phyloP scores from a whole-genome alignment of 2,797 vertebrate species.

The Helostoma temminkii region DNA sequence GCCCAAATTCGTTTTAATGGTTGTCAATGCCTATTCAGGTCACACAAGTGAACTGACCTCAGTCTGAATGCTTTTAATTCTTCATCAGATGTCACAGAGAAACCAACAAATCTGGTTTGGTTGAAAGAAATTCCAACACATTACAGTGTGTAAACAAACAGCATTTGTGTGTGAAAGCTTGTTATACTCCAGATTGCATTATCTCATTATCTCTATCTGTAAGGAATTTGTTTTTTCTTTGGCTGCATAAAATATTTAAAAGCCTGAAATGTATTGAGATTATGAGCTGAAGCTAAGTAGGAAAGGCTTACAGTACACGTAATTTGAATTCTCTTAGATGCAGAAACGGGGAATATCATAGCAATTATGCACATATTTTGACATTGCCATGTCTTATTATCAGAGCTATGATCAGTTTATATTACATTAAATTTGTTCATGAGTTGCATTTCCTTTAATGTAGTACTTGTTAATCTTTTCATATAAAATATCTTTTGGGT shows the following conservation, averaged over 20 bases:
- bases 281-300: constrained; percentile 43
- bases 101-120: constrained; percentile 58
- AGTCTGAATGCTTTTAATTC: constrained; percentile 71
- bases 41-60: constrained; percentile 66
- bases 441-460: constrained; percentile 15
- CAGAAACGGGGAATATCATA: constrained; percentile 48
- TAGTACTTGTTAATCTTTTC: neutral
- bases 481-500: neutral
- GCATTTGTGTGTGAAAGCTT: constrained; percentile 58
- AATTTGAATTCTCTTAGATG: constrained; percentile 50
- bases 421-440: constrained; percentile 33
- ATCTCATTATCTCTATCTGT: constrained; percentile 57
- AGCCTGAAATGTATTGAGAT: constrained; percentile 54
- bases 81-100: constrained; percentile 64
- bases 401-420: constrained; percentile 38
- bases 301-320: constrained; percentile 43
- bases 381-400: constrained; percentile 38
- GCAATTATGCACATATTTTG: constrained; percentile 61
- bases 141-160: constrained; percentile 57
- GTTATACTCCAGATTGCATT: constrained; percentile 43
- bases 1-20: constrained; percentile 67
- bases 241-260: constrained; percentile 61
- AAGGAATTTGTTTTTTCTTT: constrained; percentile 39
- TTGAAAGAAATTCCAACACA: constrained; percentile 54
- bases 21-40: constrained; percentile 68